These are phyloP conservation scores for Piprites chloris DNA, from an alignment of 2,113 vertebrate genomes.

Conservation along the genomic window DNA sequence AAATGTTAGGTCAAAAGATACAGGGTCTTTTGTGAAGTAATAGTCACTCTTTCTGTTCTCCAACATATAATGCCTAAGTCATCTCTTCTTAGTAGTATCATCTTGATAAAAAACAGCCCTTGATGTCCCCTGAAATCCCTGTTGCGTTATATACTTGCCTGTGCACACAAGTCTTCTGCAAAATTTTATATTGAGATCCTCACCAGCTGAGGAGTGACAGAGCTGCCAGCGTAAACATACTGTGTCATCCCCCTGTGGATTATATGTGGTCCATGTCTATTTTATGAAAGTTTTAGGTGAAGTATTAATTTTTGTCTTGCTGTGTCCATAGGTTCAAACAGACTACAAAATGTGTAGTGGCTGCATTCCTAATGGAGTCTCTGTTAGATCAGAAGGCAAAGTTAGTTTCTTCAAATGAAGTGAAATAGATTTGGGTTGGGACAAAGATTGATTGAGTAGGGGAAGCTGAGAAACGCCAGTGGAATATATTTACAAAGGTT, in stretches of 20 bases:
- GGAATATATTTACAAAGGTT: slow-evolving; percentile 46
- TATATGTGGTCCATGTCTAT: not conserved
- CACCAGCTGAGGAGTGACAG: not conserved
- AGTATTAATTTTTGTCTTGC: not conserved
- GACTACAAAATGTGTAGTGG: slow-evolving; percentile 4
- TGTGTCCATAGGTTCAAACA: slow-evolving; percentile 21
- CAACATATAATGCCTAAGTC: not conserved
- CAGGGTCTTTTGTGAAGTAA: not conserved
- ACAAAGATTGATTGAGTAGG: slow-evolving; percentile 55
- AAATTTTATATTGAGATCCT: not conserved
- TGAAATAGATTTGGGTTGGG: slow-evolving; percentile 44
- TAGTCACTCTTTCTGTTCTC: not conserved
- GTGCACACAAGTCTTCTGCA: not conserved
- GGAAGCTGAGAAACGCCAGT: slow-evolving; percentile 1
- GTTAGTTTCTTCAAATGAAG: slow-evolving; percentile 37
- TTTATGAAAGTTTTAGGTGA: not conserved
- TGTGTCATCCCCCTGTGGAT: not conserved
- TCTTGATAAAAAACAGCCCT: not conserved
- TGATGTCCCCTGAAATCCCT: not conserved
- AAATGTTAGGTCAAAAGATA: not conserved
- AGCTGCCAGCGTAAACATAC: not conserved
- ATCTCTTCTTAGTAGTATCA: not conserved
- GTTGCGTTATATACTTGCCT: not conserved
- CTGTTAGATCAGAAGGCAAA: slow-evolving; percentile 32
- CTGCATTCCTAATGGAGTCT: slow-evolving; percentile 11